Conservation (phyloP, 2,797 vertebrate genomes). For the Ctenopoma kingsleyae region DNA sequence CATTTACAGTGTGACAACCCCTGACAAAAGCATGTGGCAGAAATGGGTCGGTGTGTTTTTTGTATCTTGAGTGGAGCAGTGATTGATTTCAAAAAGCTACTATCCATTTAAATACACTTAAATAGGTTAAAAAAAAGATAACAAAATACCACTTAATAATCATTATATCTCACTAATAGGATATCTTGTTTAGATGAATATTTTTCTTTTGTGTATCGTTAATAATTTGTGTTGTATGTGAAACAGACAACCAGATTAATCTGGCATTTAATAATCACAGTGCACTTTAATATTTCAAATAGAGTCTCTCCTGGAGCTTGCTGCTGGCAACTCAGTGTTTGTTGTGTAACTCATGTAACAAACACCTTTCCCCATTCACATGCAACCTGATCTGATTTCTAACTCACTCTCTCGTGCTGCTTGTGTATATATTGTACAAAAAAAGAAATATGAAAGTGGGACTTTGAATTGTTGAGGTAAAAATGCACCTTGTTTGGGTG, state of each 20-base stretch:
- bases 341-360: conserved; percentile 68
- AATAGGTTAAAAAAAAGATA: not conserved
- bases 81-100: conserved; percentile 11
- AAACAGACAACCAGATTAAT: conserved; percentile 48
- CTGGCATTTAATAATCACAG: conserved; percentile 59
- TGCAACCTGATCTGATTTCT: conserved; percentile 6
- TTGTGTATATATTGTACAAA: no score
- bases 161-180: conserved; percentile 24
- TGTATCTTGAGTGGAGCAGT: conserved; percentile 31
- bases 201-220: not conserved
- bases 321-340: conserved; percentile 57
- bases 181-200: conserved; percentile 24
- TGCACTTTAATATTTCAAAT: conserved; percentile 41
- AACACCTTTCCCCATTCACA: conserved; percentile 49
- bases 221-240: conserved; percentile 32
- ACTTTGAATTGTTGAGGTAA: conserved; percentile 14
- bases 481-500: conserved; percentile 10
- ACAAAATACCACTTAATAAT: not conserved
- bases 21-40: conserved; percentile 61
- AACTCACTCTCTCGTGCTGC: not conserved
- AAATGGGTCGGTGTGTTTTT: conserved; percentile 54
- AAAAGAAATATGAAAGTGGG: conserved; percentile 2
- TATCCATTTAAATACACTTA: not conserved
- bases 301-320: conserved; percentile 41
- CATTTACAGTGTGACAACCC: conserved; percentile 42